Percentiles rank a stretch among this genome's conserved stretches.
Evolutionary conservation across 1,140 invertebrate genomes (phyloP).

Genomic region (Ladona fulva): DNA sequence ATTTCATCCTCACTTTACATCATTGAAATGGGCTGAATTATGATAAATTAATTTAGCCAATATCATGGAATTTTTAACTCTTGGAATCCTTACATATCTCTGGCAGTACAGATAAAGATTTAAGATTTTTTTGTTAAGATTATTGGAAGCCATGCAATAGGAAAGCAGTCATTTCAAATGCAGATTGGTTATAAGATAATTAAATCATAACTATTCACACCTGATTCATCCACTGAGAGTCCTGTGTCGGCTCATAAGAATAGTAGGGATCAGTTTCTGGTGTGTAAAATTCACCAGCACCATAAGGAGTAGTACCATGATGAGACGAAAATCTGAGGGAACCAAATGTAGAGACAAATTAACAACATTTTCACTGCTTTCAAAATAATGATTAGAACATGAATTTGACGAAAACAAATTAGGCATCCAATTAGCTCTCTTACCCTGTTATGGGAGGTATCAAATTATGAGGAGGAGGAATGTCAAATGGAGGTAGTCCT

Average conservation of each 20-base stretch:
- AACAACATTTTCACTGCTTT: too few species aligned
- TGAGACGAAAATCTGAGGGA: conserved; percentile 12
- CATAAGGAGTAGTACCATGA: conserved; percentile 11
- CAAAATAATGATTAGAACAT: not conserved
- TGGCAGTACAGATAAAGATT: too few species aligned
- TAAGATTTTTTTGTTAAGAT: too few species aligned
- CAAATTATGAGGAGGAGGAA: conserved; percentile 45
- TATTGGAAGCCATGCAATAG: too few species aligned
- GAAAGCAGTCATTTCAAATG: too few species aligned
- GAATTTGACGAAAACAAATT: not conserved
- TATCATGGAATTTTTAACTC: too few species aligned
- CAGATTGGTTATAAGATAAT: too few species aligned
- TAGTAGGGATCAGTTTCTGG: conserved; percentile 49
- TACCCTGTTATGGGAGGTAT: conserved; percentile 31
- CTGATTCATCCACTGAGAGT: conserved; percentile 53
- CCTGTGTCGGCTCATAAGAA: conserved; percentile 61
- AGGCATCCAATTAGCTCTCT: not conserved
- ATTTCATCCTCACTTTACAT: too few species aligned
- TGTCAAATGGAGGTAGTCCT: conserved; percentile 43
- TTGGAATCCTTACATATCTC: too few species aligned
- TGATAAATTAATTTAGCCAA: too few species aligned
- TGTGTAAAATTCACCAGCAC: conserved; percentile 25
- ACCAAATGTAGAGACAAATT: not conserved
- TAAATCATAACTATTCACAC: not conserved
- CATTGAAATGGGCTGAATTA: too few species aligned